A percentile compares a stretch with the other conserved stretches of the same genome.
phyloP scores from a whole-genome alignment of 2,888 invertebrate species.

The Drosophila monieri region DNA sequence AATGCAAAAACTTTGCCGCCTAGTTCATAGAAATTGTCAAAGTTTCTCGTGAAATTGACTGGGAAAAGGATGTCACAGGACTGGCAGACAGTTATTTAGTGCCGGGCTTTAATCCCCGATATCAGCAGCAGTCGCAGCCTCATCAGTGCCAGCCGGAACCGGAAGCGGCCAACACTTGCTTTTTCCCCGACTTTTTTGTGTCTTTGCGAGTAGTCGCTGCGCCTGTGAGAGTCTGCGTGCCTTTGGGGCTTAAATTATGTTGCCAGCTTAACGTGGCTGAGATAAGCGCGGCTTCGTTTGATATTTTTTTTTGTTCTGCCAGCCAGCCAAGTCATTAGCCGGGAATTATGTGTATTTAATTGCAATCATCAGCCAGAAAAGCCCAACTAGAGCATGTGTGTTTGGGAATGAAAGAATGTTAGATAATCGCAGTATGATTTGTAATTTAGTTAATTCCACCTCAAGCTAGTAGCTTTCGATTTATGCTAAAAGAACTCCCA shows the following conservation, averaged over 20 bases:
- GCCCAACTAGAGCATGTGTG: slow-evolving; percentile 7
- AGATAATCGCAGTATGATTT: background rate
- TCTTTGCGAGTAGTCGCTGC: slow-evolving; percentile 11
- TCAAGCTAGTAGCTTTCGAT: background rate
- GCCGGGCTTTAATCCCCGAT: slow-evolving; percentile 64
- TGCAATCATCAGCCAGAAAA: slow-evolving; percentile 44
- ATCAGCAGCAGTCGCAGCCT: slow-evolving; percentile 27
- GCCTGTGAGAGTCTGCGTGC: slow-evolving; percentile 15
- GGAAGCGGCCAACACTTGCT: slow-evolving; percentile 67
- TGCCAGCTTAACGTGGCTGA: slow-evolving; percentile 58
- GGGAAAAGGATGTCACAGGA: slow-evolving; percentile 8
- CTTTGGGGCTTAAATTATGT: slow-evolving; percentile 58
- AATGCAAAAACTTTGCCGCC: slow-evolving; percentile 66
- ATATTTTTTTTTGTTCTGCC: slow-evolving; percentile 19
- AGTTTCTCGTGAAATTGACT: slow-evolving; percentile 55
- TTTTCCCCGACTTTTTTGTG: slow-evolving; percentile 1
- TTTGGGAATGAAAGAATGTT: slow-evolving; percentile 1
- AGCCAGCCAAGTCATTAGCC: slow-evolving; percentile 47
- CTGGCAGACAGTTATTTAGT: slow-evolving; percentile 70
- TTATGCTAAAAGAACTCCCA: too few relatives aligned
- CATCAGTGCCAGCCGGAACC: slow-evolving; percentile 61
- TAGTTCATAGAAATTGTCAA: slow-evolving; percentile 65
- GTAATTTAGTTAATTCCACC: slow-evolving; percentile 1
- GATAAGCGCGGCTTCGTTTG: slow-evolving; percentile 56
- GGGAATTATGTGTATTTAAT: slow-evolving; percentile 60